Evolutionary conservation across 2,113 vertebrate genomes (phyloP), one percentile per base, ranked within the genome.

Genomic region (Bagarius yarrelli): DNA sequence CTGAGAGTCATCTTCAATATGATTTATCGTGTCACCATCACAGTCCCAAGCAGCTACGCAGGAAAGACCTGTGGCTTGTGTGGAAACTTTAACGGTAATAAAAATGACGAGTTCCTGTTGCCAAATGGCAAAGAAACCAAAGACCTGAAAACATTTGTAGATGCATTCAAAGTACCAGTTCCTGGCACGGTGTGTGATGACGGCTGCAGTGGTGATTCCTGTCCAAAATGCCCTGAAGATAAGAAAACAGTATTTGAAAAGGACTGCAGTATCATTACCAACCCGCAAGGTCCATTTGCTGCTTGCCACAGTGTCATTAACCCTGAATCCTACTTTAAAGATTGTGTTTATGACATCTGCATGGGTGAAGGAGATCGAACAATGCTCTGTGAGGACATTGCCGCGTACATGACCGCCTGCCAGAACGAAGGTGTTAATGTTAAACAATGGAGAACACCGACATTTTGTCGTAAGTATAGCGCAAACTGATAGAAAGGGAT

Each of bases 31-130:
- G 81, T 91, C 19, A 83, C 70, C 8, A 66, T 89, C 52, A 88
- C 82, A 0, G 87, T 91, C 34, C 89, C 91, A 0, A 84, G 87
- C n/a, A 91, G 57, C 75, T 92, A 90, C 77, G 23, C 11, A 0
- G 87, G 80, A 34, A 87, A 79, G 78, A 83, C 90, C 8, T 88
- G 89, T 8, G 91, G 92, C 1, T 79, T 93, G 14, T 92, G 91
- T 25, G 91, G 92, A 18, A 91, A 90, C 67, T 91, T 85, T 75
- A 91, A 92, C 32, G 76, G 76, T 2, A 23, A 89, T 21, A 70
- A 50, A 52, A 34, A 77, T 1, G 81, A 88, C 6, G 87, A 91
- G 0, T 86, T 82, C 40, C 79, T 81, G 57, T 83, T 90, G 52
- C 88, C 84, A 0, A 32, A 83, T 19, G 88, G 90, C 34, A 78